Percentiles rank a stretch among this genome's conserved stretches.
phyloP scores from a whole-genome alignment of 2,797 vertebrate genomes.

The Lates japonicus region DNA sequence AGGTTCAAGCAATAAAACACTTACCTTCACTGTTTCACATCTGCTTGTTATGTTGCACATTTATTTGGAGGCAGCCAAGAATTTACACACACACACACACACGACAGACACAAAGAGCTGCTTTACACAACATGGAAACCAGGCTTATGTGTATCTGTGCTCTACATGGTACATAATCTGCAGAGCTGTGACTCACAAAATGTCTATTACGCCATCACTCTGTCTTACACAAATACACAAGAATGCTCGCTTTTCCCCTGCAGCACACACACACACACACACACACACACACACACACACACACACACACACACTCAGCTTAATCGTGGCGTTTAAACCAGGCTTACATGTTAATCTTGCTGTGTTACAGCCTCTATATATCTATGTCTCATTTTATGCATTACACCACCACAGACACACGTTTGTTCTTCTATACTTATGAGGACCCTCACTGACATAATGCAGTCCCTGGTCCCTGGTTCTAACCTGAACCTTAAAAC shows the following conservation, averaged over 20 bases:
- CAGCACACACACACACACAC: too few relatives aligned
- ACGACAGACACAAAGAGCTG: too few relatives aligned
- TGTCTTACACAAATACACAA: slow-evolving; percentile 33
- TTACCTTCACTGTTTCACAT: neutral
- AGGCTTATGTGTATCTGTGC: slow-evolving; percentile 23
- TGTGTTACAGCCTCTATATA: too few relatives aligned
- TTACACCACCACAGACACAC: neutral
- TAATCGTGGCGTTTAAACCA: too few relatives aligned
- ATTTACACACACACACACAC: too few relatives aligned
- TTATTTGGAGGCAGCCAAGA: neutral
- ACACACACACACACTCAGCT: neutral
- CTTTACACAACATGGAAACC: slow-evolving; percentile 1
- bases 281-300: too few relatives aligned
- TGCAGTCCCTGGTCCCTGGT: neutral
- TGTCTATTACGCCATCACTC: slow-evolving; percentile 36
- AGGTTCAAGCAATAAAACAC: too few relatives aligned
- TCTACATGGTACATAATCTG: slow-evolving; percentile 40
- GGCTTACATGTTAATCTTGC: too few relatives aligned
- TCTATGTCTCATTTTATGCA: too few relatives aligned
- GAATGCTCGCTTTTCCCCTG: neutral
- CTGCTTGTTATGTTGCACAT: neutral
- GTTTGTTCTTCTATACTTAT: neutral
- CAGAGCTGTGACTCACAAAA: slow-evolving; percentile 21
- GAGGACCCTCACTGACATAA: neutral
- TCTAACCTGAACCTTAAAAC: neutral